phyloP scores from a whole-genome alignment of 2,113 vertebrate species.

The Hippocampus mohnikei region DNA sequence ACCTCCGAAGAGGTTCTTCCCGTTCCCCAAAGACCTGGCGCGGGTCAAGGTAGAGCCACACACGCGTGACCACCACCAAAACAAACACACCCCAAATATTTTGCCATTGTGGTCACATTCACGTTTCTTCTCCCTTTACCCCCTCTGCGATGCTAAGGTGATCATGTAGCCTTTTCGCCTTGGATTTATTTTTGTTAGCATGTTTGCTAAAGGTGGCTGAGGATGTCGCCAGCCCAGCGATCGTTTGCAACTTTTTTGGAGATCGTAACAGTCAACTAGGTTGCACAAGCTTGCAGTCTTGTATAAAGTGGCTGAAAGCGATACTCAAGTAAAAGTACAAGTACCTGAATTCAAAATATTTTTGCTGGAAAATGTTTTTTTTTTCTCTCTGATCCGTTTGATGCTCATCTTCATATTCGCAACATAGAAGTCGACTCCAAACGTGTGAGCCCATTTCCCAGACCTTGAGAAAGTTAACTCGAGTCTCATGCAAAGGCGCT shows the following conservation, averaged over 20 bases:
- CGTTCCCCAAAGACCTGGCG: conserved; percentile 41
- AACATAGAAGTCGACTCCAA: too few relatives aligned
- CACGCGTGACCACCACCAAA: background rate
- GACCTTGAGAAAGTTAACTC: too few relatives aligned
- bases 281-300: background rate
- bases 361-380: too few relatives aligned
- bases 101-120: background rate
- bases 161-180: background rate
- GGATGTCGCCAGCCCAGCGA: background rate
- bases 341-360: too few relatives aligned
- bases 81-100: background rate
- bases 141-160: background rate
- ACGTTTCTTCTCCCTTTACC: background rate
- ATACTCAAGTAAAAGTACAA: too few relatives aligned
- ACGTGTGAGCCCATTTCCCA: too few relatives aligned
- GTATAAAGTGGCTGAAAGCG: too few relatives aligned
- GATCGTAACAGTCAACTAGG: background rate
- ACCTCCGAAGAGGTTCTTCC: conserved; percentile 48
- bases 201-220: background rate
- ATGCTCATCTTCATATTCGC: too few relatives aligned
- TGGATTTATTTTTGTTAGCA: background rate
- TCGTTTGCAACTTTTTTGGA: background rate
- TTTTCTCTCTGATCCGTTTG: too few relatives aligned
- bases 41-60: conserved; percentile 38
- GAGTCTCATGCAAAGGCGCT: too few relatives aligned